Conservation (phyloP, 2,113 vertebrate species). For the Urocolius indicus region DNA sequence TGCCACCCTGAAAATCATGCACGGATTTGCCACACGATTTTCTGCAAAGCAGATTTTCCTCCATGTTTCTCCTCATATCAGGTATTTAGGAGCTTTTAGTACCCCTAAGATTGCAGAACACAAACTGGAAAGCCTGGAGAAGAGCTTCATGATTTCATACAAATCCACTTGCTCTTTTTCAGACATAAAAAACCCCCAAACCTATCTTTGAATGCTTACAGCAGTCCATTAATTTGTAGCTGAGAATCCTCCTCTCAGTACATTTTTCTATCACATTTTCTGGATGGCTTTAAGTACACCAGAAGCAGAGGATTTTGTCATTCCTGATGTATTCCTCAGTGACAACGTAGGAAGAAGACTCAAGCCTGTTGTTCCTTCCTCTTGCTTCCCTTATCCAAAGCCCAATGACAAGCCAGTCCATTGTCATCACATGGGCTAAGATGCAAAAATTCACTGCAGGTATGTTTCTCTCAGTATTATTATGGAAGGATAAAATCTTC, state of each 20-base stretch:
- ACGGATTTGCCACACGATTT: background rate
- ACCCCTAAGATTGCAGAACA: background rate
- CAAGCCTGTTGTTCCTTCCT: background rate
- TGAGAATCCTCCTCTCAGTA: background rate
- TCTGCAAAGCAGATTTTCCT: background rate
- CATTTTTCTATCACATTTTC: background rate
- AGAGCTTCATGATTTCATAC: background rate
- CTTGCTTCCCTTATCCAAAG: background rate
- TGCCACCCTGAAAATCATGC: background rate
- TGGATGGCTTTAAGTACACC: background rate
- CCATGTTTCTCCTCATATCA: background rate
- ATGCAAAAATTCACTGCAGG: background rate
- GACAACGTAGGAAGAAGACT: background rate
- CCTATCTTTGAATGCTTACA: background rate
- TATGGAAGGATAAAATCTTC: background rate
- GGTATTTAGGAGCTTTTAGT: accelerated
- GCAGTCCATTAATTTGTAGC: background rate
- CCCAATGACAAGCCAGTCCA: background rate
- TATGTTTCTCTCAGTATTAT: background rate
- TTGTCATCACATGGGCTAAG: background rate
- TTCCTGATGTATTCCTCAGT: background rate
- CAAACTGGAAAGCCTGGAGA: background rate
- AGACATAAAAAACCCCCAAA: background rate
- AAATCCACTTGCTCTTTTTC: background rate
- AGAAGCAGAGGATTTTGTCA: background rate